Conservation (phyloP, 2,113 vertebrate species). For the Hemicordylus capensis region DNA sequence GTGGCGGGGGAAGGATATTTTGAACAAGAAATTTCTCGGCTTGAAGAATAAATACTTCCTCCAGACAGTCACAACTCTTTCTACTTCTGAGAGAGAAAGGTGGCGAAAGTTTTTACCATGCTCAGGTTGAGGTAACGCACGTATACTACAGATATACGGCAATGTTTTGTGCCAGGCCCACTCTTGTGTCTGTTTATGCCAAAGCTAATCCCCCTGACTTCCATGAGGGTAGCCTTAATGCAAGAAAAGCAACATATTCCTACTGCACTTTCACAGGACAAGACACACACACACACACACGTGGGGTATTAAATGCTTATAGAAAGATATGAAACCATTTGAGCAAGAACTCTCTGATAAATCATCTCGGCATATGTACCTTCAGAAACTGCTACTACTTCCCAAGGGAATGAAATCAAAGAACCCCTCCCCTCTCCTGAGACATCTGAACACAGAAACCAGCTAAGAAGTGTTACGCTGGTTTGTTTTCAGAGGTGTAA, state of each 20-base stretch:
- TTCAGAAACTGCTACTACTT: not conserved
- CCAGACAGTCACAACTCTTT: too few species aligned
- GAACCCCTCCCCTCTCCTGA: not conserved
- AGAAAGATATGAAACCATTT: not conserved
- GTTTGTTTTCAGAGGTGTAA: not conserved
- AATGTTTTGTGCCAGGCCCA: too few species aligned
- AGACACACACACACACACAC: not conserved
- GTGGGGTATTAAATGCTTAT: not conserved
- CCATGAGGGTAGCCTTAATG: not conserved
- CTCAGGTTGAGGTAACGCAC: too few species aligned
- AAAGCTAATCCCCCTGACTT: not conserved
- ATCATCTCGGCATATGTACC: not conserved
- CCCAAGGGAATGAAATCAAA: not conserved
- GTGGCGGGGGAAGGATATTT: too few species aligned
- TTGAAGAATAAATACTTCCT: too few species aligned
- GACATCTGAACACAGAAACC: not conserved
- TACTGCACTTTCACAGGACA: not conserved
- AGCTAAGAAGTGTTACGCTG: not conserved
- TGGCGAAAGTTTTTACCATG: too few species aligned
- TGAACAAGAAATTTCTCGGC: too few species aligned
- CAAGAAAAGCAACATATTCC: not conserved
- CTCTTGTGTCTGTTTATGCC: not conserved
- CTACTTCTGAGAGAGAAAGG: too few species aligned
- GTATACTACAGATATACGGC: too few species aligned
- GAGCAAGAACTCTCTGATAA: not conserved